Base-by-base conservation (phyloP, 2,888 invertebrate species). In the Metopia argyrocephala region DNA sequence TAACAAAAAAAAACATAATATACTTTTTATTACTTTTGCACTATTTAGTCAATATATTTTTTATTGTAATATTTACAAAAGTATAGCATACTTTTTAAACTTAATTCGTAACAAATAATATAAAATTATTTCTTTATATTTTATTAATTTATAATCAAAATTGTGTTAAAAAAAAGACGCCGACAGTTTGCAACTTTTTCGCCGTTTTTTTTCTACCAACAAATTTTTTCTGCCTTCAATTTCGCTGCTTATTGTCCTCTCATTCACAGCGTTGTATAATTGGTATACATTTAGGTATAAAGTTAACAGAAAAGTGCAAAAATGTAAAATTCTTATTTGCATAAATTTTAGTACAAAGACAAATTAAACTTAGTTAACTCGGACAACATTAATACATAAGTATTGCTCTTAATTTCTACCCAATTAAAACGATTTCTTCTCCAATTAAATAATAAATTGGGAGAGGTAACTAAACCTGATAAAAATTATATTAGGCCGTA, bases 131-230 rank as follows among this genome's bases (percentile, higher is more conserved):
- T 38, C 20, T 64, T 64, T 57, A 38, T 38, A 52, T 15, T 21
- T 52, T 21, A 23, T 23, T 45, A 68, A 65, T 7, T 57, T 74
- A 21, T 48, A 68, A 64, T 45, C 61, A 78, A 70, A 71, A n/a
- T n/a, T n/a, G n/a, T 64, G 64, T n/a, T 46, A 62, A 46, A 38
- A 31, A 62, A 57, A 68, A 74, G 76, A 81, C 80, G 80, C 80
- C 80, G 80, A 80, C 73, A 74, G 23, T 76, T 76, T 76, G 69
- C 73, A 69, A 73, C 25, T 64, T 71, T 71, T 68, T 59, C 57
- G 28, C 57, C 38, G 59, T 57, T 38, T 38, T 76, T 71, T 64
- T 66, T 68, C 48, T 18, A 69, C 28, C 27, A 56, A 46, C 69
- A 61, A 59, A 59, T 69, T 31, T 69, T 48, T 70, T 23, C 48